Evolutionary conservation across 2,888 invertebrate genomes (phyloP), one percentile per base, ranked within the genome.

Genomic region (Chrysolina americana): DNA sequence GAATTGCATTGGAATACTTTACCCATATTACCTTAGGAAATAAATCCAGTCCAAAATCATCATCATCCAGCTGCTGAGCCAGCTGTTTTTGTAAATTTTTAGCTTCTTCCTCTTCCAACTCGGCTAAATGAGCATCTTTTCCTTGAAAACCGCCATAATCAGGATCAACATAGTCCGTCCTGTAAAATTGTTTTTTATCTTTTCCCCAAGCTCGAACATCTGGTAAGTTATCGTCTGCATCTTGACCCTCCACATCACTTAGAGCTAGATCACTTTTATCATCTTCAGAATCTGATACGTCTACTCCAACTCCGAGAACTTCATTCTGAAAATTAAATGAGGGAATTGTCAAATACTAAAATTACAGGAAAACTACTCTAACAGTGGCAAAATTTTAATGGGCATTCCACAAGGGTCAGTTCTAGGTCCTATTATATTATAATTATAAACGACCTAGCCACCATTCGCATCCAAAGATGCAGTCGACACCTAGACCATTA

Each of bases 201-300:
- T 92, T 93, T 63, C 98, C 98, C 98, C 98, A 98, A 21, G 96
- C 96, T 88, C 94, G 93, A 2, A 92, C 90, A 87, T 96, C 92
- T 0, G 96, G 96, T 77, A 96, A 89, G 83, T 93, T 92, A 85
- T 92, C 92, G 82, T 93, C 92, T 76, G 91, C 91, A 75, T 92
- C 91, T 79, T 93, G 92, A 0, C 93, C 94, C 86, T 96, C 96
- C 11, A 96, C 91, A 87, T 97, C 96, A 87, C 93, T 93, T 74
- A 93, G 91, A 8, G 93, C 92, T 73, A 89, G 87, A 13, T 88
- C 88, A 64, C 88, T 88, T 86, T 90, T 88, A 76, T 90, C 85
- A 76, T 90, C 89, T 41, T 89, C 89, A 47, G 88, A 85, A n/a
- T 88, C 88, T 73, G 89, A 89, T 11, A 90, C 76, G 82, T 72